These are phyloP conservation scores for Girardinichthys multiradiatus DNA, from an alignment of 2,113 vertebrate genomes.

Conservation along the genomic window DNA sequence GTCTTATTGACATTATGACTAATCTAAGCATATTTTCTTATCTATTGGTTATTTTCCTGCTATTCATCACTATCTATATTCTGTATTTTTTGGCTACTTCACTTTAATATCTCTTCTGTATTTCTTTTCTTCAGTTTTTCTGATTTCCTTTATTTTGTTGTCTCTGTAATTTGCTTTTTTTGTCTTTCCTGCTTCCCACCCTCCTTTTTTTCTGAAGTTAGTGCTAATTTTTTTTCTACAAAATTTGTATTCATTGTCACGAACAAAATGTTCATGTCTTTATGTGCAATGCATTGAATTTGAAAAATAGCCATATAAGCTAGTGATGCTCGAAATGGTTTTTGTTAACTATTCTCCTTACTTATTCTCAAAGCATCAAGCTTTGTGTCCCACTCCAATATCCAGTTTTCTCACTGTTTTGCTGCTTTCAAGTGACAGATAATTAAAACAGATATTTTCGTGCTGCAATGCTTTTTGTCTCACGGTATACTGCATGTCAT, in stretches of 20 bases:
- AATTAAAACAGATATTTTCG: conserved; percentile 59
- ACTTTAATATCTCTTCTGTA: background rate
- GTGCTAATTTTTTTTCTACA: background rate
- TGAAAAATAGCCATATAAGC: conserved; percentile 32
- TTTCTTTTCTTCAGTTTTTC: too few relatives aligned
- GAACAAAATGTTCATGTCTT: conserved; percentile 1
- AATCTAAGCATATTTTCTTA: background rate
- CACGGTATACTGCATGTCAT: conserved; percentile 31
- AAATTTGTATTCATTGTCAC: background rate
- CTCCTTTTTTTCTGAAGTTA: background rate
- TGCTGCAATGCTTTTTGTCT: conserved; percentile 39
- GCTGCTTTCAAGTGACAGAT: conserved; percentile 44
- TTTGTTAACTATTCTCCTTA: conserved; percentile 16
- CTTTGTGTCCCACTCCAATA: conserved; percentile 16
- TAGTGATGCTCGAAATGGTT: conserved; percentile 38
- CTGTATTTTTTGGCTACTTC: background rate
- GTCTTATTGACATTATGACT: background rate
- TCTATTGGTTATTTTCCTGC: background rate
- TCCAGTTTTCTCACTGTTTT: conserved; percentile 11
- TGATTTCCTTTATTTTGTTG: too few relatives aligned
- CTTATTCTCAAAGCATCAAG: conserved; percentile 25
- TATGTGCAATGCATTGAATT: conserved; percentile 18
- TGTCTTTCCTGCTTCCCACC: background rate
- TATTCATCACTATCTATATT: background rate
- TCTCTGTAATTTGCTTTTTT: background rate